A percentile compares a stretch with the other conserved stretches of the same genome.
phyloP scores from a whole-genome alignment of 35 echinoderm and acorn worm genomes.

The Nesometra sesokonis region DNA sequence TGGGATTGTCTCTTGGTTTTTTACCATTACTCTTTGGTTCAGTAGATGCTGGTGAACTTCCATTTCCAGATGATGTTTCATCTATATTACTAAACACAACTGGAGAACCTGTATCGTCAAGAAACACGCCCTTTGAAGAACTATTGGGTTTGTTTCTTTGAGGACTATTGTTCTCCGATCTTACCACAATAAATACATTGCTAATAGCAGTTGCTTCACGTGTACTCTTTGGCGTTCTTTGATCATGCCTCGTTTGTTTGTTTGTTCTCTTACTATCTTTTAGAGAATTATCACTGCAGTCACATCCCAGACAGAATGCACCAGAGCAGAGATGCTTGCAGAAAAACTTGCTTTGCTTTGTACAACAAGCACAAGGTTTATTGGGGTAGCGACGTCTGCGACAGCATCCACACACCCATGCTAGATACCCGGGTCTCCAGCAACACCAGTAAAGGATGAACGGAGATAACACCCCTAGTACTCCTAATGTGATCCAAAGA shows the following conservation, averaged over 20 bases:
- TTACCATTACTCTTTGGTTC: not conserved
- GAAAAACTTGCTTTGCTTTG: not conserved
- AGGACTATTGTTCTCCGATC: not conserved
- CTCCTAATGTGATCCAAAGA: constrained; percentile 9
- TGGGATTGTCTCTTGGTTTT: not conserved
- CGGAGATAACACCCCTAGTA: not conserved
- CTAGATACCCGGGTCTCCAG: constrained; percentile 53
- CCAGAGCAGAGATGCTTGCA: not conserved
- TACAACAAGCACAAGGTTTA: constrained; percentile 12
- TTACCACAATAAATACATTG: not conserved
- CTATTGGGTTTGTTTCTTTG: not conserved
- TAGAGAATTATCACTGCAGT: not conserved
- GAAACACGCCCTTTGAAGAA: not conserved
- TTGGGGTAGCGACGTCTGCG: constrained; percentile 25
- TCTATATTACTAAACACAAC: not conserved
- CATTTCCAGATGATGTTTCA: not conserved
- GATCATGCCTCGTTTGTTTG: not conserved
- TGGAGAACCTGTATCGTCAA: not conserved
- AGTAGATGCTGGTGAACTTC: not conserved
- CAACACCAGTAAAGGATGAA: constrained; percentile 51
- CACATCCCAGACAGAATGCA: not conserved
- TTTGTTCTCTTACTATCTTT: not conserved
- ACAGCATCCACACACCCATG: constrained; percentile 30
- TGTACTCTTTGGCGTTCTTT: not conserved
- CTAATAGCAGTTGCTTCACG: not conserved